phyloP scores from a whole-genome alignment of 2,888 invertebrate genomes.

The Elegia similella region DNA sequence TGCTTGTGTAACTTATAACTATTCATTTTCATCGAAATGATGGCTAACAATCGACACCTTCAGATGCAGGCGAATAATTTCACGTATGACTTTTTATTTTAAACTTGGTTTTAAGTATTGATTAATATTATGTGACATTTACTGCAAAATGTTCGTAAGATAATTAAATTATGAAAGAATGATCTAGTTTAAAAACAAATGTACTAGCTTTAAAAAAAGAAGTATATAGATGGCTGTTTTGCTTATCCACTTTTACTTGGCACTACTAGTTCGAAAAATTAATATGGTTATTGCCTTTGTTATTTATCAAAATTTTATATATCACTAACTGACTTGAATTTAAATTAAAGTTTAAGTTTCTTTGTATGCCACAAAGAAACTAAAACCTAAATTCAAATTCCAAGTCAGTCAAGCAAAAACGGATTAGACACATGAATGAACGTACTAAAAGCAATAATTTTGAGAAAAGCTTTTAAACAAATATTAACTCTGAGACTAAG shows the following conservation, averaged over 20 bases:
- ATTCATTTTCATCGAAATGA: background rate
- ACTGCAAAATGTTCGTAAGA: too few species aligned
- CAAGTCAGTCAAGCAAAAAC: constrained; percentile 2
- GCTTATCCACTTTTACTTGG: too few species aligned
- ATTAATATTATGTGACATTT: too few species aligned
- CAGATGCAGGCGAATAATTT: background rate
- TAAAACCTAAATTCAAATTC: background rate
- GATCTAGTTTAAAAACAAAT: too few species aligned
- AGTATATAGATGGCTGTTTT: too few species aligned
- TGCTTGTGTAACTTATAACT: constrained; percentile 1
- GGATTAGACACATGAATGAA: constrained; percentile 39
- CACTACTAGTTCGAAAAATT: background rate
- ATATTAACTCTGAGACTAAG: constrained; percentile 60
- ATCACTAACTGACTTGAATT: too few species aligned
- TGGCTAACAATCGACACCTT: constrained; percentile 8
- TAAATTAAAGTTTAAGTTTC: too few species aligned
- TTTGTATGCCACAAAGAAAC: too few species aligned
- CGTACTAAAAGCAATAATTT: constrained; percentile 47
- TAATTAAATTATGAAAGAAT: too few species aligned
- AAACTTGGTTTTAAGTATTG: background rate
- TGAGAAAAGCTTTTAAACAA: constrained; percentile 59
- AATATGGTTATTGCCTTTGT: background rate
- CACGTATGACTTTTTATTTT: constrained; percentile 3
- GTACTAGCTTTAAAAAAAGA: too few species aligned
- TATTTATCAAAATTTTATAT: too few species aligned